Evolutionary conservation across 2,797 vertebrate genomes (phyloP), one percentile per base, ranked within the genome.

Genomic region (Aplochiton taeniatus): DNA sequence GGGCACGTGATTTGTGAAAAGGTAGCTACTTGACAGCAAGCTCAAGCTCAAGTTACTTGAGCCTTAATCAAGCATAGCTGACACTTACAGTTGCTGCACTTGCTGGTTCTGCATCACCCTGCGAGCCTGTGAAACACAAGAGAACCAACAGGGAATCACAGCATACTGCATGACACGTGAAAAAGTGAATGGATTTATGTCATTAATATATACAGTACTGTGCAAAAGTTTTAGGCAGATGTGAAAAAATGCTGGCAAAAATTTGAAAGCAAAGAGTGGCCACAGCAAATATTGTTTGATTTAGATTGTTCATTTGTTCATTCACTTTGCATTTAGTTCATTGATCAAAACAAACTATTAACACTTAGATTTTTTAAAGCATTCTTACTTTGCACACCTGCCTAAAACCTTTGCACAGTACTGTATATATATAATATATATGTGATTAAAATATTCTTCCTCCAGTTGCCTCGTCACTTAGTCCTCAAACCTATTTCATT

Each of bases 31-130:
- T 42, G 1, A n/a, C 20, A 19, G n/a, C 0, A 42, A 10, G 11
- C 49, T 17, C 10, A 11, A 61, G 59, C 8, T n/a, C 10, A 31
- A 59, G 44, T n/a, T n/a, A n/a, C 56, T 12, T 10, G 0, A 51
- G 59, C 14, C 48, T 18, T 16, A 14, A 45, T 53, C 8, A 16
- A 19, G 14, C 8, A 0, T 4, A 50, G 17, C 3, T n/a, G 48
- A 55, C 61, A 93, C 97, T 97, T 89, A 99, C 97, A 99, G 76
- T 83, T 98, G 96, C 76, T 99, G 97, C 47, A 98, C 95, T 84
- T 98, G 97, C 78, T 97, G 97, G 88, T 98, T 98, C 88, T 98
- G 96, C 97, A 99, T 98, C 89, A 99, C 95, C 63, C 96, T 96
- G 19, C 96, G 96, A 72, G 97, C 96, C 97, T 99, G 78, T 45